Base-by-base conservation (phyloP, 2,888 invertebrate species). In the Thymelicus acteon region DNA sequence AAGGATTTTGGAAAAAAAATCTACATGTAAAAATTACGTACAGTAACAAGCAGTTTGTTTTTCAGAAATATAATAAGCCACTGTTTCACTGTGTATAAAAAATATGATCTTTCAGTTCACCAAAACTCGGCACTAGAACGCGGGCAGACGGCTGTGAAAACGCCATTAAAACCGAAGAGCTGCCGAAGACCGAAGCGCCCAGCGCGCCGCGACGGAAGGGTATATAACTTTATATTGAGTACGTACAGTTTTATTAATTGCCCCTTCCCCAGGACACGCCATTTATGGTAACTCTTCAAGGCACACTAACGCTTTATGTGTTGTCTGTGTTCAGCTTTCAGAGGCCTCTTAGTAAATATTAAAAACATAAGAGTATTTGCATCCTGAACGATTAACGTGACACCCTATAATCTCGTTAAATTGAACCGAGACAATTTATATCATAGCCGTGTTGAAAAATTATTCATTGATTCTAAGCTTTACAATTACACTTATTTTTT, bases 81-180 rank as follows among this genome's bases (percentile, higher is more conserved):
- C 12, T 8, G 8, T 44, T 44, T 3, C 12, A 44, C 4, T 44
- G 8, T 12, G 3, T 44, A 7, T 6, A 44, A 44, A 44, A 44
- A 44, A 44, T n/a, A 58, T 24, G 37, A 52, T 15, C 12, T 75
- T 72, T 6, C 77, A 91, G 92, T 72, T 79, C 89, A 4, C 89
- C 90, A 8, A 85, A 86, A 60, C 80, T 93, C 6, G 93, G 92
- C 39, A 85, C 91, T 1, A 82, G 93, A 2, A 93, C 93, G 5
- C 79, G 89, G 1, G 93, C 93, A 0, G 93, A 93, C 71, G 93
- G 93, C 63, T 93, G 93, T 77, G 93, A 93, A 74, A 86, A 81
- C 52, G 31, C 79, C 1, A 73, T 72, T 0, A 75, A 76, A 0
- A 82, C 80, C 1, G 90, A 88, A 65, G 72, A 76, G 57, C 73